Base-by-base conservation (phyloP, 2,888 invertebrate genomes). In the Hydrotaea cyrtoneurina region DNA sequence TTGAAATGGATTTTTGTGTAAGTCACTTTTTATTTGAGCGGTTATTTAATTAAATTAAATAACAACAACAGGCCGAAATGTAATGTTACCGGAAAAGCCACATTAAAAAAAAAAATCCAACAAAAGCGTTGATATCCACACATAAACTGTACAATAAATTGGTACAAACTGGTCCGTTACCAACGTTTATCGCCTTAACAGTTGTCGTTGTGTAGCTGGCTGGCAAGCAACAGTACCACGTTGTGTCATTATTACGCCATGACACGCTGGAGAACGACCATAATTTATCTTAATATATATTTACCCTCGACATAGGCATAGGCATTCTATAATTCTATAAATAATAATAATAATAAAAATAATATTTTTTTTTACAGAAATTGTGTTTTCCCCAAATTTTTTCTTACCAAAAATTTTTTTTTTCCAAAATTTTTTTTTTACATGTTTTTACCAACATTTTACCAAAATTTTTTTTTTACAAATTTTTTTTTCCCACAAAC, bases 31-130 rank as follows among this genome's bases (percentile, higher is more conserved):
- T 43, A 66, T 66, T 66, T 43, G 8, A 43, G 66, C 39, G 66
- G 46, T 69, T 69, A 69, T 69, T 69, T 69, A 69, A 69, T 69
- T 69, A 53, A 59, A 71, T 69, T 77, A 78, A 84, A 78, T 55
- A 83, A 80, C 78, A 80, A 53, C 79, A 36, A 31, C 46, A n/a
- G 43, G 7, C 19, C 43, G 46, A 43, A 69, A 69, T 69, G 21
- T 69, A 74, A 83, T 83, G 80, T 80, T 80, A 84, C 80, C 83
- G 83, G 83, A 84, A 84, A 84, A 80, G 78, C 73, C 62, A 75
- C 78, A 76, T 78, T 55, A 76, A 74, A 64, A 21, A 78, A n/a
- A 74, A 78, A 77, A 74, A 36, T 7, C 11, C 66, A 71, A 43
- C 69, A 74, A 55, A 31, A 66, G 46, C 59, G 13, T 15, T 2